These are phyloP conservation scores for Siderastrea radians DNA, from an alignment of 92 coral and sea anemone genomes.

Conservation along the genomic window DNA sequence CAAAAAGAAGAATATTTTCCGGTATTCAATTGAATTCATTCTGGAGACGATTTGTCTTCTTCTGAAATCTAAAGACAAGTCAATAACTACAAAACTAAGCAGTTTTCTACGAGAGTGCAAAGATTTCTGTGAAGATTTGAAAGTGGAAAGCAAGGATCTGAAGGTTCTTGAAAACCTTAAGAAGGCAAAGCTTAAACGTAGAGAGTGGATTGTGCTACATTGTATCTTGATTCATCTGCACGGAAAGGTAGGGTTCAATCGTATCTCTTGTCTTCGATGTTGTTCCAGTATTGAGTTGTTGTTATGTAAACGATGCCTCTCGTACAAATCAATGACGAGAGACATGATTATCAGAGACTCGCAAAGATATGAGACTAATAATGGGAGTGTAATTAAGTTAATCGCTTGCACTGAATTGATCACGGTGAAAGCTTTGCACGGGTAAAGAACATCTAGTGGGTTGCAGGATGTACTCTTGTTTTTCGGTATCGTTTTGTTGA, in stretches of 20 bases:
- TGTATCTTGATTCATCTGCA: constrained; percentile 5
- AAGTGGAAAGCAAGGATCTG: neutral
- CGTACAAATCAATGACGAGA: no score
- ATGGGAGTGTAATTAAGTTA: no score
- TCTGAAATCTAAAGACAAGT: neutral
- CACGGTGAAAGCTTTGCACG: no score
- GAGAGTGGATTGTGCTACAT: constrained; percentile 10
- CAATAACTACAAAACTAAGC: neutral
- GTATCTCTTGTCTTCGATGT: no score
- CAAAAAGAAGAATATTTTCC: constrained; percentile 3
- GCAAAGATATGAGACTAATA: no score
- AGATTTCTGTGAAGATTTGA: neutral
- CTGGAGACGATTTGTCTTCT: neutral
- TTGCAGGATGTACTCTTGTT: no score
- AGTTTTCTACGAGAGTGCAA: constrained; percentile 14
- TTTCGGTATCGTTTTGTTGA: no score
- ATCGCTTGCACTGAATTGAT: no score
- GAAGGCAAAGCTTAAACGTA: neutral
- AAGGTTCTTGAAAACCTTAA: neutral
- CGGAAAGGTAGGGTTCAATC: constrained; percentile 1
- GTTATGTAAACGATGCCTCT: no score
- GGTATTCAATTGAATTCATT: constrained; percentile 24
- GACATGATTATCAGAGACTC: no score
- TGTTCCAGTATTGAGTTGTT: no score
- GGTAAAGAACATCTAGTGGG: no score